Base-by-base conservation (phyloP, 1,140 invertebrate genomes). In the Gonatopus flavifemur region DNA sequence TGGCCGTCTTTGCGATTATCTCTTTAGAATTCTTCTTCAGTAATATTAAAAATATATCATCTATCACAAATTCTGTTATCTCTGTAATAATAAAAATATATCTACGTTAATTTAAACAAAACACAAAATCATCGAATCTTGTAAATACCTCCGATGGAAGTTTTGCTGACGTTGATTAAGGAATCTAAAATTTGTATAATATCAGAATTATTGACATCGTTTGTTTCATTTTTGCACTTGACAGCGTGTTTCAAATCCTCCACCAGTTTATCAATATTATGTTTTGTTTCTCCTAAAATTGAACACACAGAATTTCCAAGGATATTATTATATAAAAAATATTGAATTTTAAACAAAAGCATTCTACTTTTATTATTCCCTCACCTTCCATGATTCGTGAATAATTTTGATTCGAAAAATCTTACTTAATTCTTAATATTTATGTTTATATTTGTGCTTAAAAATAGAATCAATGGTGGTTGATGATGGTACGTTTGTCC, bases 1-100 rank as follows among this genome's bases (percentile, higher is more conserved):
- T 84, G 12, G 85, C 80, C 20, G 80, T 66, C 51, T 72, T 70
- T 20, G 57, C 64, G 19, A 66, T 50, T n/a, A 76, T 46, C 13
- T 52, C 33, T 51, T 57, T 57, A 38, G 53, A 68, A n/a, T 66
- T 59, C 16, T 74, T 57, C 12, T 19, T 57, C 22, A 74, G 47
- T n/a, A 74, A 43, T 2, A 35, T 61, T 21, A 70, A 20, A 36
- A 76, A 70, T 36, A 74, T 62, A 54, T 74, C 57, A 25, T 74
- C 65, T 36, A 69, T 44, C 8, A 40, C 44, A 43, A 70, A 52
- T 13, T 66, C 42, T 20, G 52, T 50, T 18, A 41, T 48, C 31
- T 68, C 72, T 74, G 50, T 19, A 63, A 40, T 39, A 25, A 38
- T 42, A 33, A 13, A 48, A 33, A 35, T 33, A 1, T 38, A 9